Evolutionary conservation across 2,797 vertebrate species (phyloP).

Genomic region (Austrolebias charrua): DNA sequence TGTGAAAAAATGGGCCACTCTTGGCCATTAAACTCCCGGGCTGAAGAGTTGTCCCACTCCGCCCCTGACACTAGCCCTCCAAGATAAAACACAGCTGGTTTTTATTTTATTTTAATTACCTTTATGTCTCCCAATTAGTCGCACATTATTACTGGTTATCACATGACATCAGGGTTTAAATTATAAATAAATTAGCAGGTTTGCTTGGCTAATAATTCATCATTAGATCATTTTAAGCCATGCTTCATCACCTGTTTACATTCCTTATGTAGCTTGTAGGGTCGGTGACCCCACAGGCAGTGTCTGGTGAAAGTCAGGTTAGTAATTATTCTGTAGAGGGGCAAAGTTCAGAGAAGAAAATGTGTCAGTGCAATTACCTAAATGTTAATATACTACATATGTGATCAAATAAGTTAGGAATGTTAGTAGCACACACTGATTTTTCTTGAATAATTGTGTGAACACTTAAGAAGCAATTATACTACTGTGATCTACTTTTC

Average conservation of each 20-base stretch:
- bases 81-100: constrained; percentile 61
- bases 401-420: constrained; percentile 52
- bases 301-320: too few relatives aligned
- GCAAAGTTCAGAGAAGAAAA: constrained; percentile 66
- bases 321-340: constrained; percentile 71
- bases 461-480: too few relatives aligned
- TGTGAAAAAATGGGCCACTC: too few relatives aligned
- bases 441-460: constrained; percentile 23
- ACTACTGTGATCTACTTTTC: too few relatives aligned
- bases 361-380: constrained; percentile 69
- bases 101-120: constrained; percentile 66
- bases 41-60: too few relatives aligned
- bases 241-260: constrained; percentile 72
- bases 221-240: constrained; percentile 71
- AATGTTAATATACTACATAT: constrained; percentile 52
- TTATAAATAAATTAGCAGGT: constrained; percentile 72
- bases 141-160: constrained; percentile 53
- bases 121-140: constrained; percentile 74
- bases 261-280: constrained; percentile 72
- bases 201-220: constrained; percentile 65
- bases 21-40: too few relatives aligned
- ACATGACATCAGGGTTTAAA: constrained; percentile 67
- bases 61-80: constrained; percentile 30
- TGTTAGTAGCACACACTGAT: constrained; percentile 25
- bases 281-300: constrained; percentile 72